These are phyloP conservation scores for Phytoseiulus persimilis DNA, from an alignment of 2,888 invertebrate species.

Conservation along the genomic window DNA sequence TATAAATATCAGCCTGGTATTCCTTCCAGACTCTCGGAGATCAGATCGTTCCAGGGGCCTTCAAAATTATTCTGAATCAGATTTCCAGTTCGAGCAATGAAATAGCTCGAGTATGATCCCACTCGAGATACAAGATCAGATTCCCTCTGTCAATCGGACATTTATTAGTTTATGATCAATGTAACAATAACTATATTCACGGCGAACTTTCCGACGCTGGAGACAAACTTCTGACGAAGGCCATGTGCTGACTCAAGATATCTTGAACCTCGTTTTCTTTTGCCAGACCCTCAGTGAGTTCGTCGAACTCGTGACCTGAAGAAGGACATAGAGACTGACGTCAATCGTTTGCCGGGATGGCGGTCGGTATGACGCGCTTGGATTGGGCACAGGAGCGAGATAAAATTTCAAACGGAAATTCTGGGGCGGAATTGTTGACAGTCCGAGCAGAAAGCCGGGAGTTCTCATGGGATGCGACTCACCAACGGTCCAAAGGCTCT, in stretches of 20 bases:
- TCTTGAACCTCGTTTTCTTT: neutral
- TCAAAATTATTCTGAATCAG: too few species aligned
- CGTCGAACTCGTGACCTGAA: constrained; percentile 20
- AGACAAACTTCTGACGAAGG: constrained; percentile 6
- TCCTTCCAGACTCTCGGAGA: neutral
- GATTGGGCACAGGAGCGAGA: too few species aligned
- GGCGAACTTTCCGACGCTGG: neutral
- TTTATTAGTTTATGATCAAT: neutral
- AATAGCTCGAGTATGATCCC: neutral
- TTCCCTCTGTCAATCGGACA: neutral
- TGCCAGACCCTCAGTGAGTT: neutral
- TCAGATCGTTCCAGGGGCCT: too few species aligned
- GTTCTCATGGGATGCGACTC: neutral
- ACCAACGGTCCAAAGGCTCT: constrained; percentile 82
- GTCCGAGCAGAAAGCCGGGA: neutral
- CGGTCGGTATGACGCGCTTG: too few species aligned
- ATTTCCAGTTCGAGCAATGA: too few species aligned
- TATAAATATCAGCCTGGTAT: neutral
- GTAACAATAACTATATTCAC: neutral
- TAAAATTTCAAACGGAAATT: neutral
- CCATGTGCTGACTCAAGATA: constrained; percentile 17
- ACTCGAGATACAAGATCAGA: too few species aligned
- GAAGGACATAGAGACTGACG: neutral
- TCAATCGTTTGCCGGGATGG: too few species aligned
- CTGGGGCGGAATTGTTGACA: neutral